Evolutionary conservation across 2,888 invertebrate species (phyloP), one percentile per base, ranked within the genome.

Genomic region (Eubasilissa splendida): DNA sequence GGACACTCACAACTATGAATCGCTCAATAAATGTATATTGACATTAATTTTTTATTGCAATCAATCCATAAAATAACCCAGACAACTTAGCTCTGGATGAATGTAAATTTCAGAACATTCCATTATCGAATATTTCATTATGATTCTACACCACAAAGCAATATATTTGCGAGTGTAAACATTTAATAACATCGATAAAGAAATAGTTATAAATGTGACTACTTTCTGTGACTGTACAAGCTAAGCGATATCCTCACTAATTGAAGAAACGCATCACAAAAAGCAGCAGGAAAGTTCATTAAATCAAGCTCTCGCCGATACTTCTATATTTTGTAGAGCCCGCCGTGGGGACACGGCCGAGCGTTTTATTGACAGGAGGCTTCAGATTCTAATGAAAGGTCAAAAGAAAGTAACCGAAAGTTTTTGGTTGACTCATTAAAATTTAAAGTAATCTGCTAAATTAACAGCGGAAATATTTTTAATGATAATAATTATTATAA

Each of bases 231-330:
- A 77, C 77, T 77, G 68, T 77, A 59, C 68, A 52, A 5, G 42
- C 42, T 56, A 31, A 58, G 70, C 22, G 42, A 70, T 54, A 54
- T 54, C 54, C 59, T 52, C 54, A 33, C 54, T 66, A 66, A 79
- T 66, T 73, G 74, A 65, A 79, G 66, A 74, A 58, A 79, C 73
- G 58, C 59, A 73, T 52, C 60, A 79, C 12, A 80, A 80, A 80
- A 74, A 77, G 80, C 77, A 66, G 50, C 79, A 79, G 76, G 54
- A 81, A 76, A 82, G 79, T 82, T 82, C 82, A 82, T 82, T 82
- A 79, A 82, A 79, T 82, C 76, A 82, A 73, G 60, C 50, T 71
- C 68, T 4, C 31, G 33, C 70, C 33, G 65, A 65, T 71, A 70
- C 77, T 77, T 50, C 50, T 12, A 5, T 42, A 42, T 42, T 42